These are phyloP conservation scores for Hipposideros larvatus DNA, from an alignment of 2,797 vertebrate genomes.

Conservation along the genomic window DNA sequence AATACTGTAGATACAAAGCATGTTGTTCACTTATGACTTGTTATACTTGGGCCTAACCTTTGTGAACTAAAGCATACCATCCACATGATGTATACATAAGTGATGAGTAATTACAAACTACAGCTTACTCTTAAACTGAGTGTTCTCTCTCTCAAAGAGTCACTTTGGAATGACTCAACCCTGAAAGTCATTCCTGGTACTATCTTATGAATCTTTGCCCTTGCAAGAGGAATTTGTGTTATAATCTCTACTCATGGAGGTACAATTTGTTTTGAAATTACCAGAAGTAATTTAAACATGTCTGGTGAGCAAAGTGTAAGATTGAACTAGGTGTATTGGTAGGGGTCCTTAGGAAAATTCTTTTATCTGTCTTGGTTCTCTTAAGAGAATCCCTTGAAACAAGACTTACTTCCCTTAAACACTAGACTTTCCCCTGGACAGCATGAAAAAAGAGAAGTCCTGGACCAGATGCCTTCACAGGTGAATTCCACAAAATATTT, in stretches of 20 bases:
- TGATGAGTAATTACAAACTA: neutral
- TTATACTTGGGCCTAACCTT: neutral
- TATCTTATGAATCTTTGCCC: neutral
- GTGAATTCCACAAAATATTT: neutral
- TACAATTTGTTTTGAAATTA: slow-evolving; percentile 30
- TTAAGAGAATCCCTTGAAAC: neutral
- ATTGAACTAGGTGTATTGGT: neutral
- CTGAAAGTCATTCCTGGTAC: neutral
- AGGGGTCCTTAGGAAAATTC: neutral
- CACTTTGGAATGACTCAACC: neutral
- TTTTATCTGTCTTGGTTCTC: neutral
- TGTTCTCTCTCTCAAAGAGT: neutral
- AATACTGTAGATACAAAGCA: neutral
- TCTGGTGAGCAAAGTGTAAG: neutral
- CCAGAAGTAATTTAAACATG: neutral
- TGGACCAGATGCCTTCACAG: neutral
- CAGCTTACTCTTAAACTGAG: neutral
- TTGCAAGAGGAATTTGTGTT: neutral
- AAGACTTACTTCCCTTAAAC: slow-evolving; percentile 31
- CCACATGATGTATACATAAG: neutral
- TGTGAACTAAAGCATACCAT: neutral
- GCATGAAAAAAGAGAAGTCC: neutral
- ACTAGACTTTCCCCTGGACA: neutral
- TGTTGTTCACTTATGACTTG: neutral
- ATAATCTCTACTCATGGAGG: neutral